Evolutionary conservation across 2,888 invertebrate species (phyloP).

Genomic region (Villa cingulata): DNA sequence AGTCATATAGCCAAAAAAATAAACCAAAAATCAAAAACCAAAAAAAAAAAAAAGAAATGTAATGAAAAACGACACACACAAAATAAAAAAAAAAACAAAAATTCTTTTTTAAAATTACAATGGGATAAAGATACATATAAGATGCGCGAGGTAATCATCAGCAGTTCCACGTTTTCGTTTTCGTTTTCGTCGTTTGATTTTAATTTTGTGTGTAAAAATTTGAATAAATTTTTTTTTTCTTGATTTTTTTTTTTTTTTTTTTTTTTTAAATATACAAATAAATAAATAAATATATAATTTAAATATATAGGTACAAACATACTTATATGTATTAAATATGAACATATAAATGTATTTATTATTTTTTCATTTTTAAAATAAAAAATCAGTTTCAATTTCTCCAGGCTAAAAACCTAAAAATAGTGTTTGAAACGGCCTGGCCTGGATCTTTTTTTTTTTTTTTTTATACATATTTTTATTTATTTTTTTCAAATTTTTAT

Average conservation of each 20-base stretch:
- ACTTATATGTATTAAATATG: no score
- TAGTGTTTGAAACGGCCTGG: slow-evolving; percentile 12
- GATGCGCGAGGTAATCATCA: slow-evolving; percentile 11
- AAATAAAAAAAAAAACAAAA: no score
- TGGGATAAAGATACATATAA: slow-evolving; percentile 8
- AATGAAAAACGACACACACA: no score
- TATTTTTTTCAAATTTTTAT: no score
- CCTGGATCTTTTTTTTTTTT: slow-evolving; percentile 12
- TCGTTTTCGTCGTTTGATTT: slow-evolving; percentile 2
- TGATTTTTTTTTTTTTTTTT: neutral
- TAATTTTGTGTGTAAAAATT: no score
- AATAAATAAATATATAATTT: neutral
- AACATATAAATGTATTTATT: no score
- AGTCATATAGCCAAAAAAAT: neutral
- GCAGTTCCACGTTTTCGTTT: slow-evolving; percentile 7
- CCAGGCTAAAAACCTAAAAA: slow-evolving; percentile 15
- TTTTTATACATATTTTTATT: no score
- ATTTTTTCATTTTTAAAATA: no score
- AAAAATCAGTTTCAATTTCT: slow-evolving; percentile 4
- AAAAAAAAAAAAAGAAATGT: neutral
- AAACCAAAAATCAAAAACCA: neutral
- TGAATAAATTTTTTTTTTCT: neutral
- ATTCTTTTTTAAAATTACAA: no score
- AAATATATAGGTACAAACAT: no score
- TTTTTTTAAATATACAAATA: slow-evolving; percentile 7